Percentiles rank a stretch among this genome's conserved stretches.
phyloP scores from a whole-genome alignment of 1,140 invertebrate genomes.

The Copidosoma floridanum region DNA sequence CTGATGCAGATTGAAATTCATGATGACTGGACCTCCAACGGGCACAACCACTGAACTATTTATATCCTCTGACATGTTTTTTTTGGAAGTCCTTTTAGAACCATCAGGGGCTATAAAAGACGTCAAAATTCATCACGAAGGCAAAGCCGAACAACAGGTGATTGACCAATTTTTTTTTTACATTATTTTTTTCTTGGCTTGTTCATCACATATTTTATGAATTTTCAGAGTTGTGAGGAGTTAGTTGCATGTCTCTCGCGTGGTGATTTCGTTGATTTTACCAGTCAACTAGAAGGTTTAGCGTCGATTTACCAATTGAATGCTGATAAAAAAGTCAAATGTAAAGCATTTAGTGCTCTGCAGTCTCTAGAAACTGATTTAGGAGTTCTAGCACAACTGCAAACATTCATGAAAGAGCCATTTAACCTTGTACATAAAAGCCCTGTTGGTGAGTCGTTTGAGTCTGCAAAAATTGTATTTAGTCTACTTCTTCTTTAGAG shows the following conservation, averaged over 20 bases:
- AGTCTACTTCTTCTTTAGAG: background rate
- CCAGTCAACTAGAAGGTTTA: conserved; percentile 85
- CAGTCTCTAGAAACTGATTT: conserved; percentile 91
- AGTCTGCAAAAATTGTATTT: background rate
- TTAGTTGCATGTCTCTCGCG: conserved; percentile 74
- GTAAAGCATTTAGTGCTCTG: conserved; percentile 87
- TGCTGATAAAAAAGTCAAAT: conserved; percentile 92
- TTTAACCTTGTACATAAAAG: conserved; percentile 87
- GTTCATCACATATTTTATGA: no score
- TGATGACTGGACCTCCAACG: conserved; percentile 60
- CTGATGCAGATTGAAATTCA: conserved; percentile 26
- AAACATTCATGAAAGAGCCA: conserved; percentile 79
- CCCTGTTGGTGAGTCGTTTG: conserved; percentile 67
- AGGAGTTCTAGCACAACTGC: conserved; percentile 77
- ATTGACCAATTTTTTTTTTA: no score
- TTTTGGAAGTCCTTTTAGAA: conserved; percentile 86
- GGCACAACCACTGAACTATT: conserved; percentile 74
- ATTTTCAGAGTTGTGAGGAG: conserved; percentile 78
- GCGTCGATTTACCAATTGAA: conserved; percentile 90
- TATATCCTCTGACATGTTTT: conserved; percentile 96
- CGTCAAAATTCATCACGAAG: conserved; percentile 91
- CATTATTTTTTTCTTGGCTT: no score
- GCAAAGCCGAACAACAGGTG: conserved; percentile 67
- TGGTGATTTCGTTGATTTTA: conserved; percentile 91
- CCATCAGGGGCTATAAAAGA: conserved; percentile 80